A percentile compares a stretch with the other conserved stretches of the same genome.
These are phyloP conservation scores for Hirtodrosophila trivittata DNA, from an alignment of 2,888 invertebrate genomes.

Conservation along the genomic window DNA sequence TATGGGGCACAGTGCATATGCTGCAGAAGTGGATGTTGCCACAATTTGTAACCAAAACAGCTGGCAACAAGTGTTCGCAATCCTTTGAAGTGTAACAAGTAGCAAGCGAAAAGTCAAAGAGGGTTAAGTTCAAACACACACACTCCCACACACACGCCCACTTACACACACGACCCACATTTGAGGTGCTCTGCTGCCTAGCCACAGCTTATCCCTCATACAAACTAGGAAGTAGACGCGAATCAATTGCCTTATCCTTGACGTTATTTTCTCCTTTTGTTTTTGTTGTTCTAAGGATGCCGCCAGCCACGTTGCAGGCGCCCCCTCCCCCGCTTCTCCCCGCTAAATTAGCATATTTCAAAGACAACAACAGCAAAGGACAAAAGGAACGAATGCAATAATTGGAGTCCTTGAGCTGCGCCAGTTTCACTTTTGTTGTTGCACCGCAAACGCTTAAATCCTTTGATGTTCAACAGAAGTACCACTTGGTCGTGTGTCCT, in stretches of 20 bases:
- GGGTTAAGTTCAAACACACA: slow-evolving; percentile 66
- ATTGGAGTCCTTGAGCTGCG: slow-evolving; percentile 74
- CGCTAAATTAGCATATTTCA: slow-evolving; percentile 80
- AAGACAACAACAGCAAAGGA: slow-evolving; percentile 47
- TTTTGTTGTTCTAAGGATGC: slow-evolving; percentile 39
- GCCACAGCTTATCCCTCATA: not conserved
- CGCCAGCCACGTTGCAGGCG: not conserved
- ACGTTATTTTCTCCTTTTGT: slow-evolving; percentile 38
- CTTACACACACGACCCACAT: slow-evolving; percentile 47
- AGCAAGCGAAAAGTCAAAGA: slow-evolving; percentile 64
- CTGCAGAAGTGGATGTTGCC: slow-evolving; percentile 15
- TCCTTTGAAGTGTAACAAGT: slow-evolving; percentile 75
- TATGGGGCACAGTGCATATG: slow-evolving; percentile 6
- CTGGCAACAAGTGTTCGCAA: slow-evolving; percentile 71
- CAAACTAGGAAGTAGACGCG: slow-evolving; percentile 66
- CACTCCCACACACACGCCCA: slow-evolving; percentile 20
- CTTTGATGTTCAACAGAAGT: slow-evolving; percentile 78
- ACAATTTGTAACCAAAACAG: slow-evolving; percentile 44
- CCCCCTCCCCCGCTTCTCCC: slow-evolving; percentile 13
- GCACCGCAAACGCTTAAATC: slow-evolving; percentile 54
- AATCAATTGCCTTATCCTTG: slow-evolving; percentile 70
- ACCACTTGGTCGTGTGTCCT: slow-evolving; percentile 73
- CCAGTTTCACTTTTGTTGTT: slow-evolving; percentile 71
- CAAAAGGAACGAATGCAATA: slow-evolving; percentile 60
- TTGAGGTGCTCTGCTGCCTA: too few species aligned